These are phyloP conservation scores for Azemiops feae DNA, from an alignment of 2,113 vertebrate species.

Conservation along the genomic window DNA sequence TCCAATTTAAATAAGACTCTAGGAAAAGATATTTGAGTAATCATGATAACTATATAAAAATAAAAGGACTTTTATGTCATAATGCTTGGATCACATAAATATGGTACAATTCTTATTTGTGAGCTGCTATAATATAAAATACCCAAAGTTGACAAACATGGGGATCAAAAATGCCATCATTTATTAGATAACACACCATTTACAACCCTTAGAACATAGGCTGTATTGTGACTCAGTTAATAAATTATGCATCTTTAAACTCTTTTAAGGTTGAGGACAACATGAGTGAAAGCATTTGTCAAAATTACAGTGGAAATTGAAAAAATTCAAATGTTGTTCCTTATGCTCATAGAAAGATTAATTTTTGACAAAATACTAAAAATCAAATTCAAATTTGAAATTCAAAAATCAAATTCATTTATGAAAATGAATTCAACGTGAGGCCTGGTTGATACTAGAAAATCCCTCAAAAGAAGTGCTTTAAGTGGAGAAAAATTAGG, in stretches of 20 bases:
- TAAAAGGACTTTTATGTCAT: constrained; percentile 62
- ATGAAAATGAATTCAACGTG: neutral
- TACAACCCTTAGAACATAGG: constrained; percentile 68
- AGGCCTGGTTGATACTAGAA: neutral
- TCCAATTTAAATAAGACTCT: constrained; percentile 42
- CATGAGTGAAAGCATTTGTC: constrained; percentile 64
- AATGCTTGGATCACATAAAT: constrained; percentile 53
- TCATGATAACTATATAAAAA: constrained; percentile 48
- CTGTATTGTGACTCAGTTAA: constrained; percentile 79
- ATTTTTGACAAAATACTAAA: constrained; percentile 26
- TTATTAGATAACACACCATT: constrained; percentile 73
- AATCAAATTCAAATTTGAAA: constrained; percentile 5
- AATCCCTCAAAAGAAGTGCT: neutral
- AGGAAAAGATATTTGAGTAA: constrained; percentile 42
- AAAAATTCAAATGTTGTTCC: constrained; percentile 59
- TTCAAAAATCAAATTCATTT: neutral
- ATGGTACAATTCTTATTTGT: constrained; percentile 49
- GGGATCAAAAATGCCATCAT: constrained; percentile 67
- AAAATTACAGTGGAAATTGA: constrained; percentile 58
- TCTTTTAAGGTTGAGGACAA: constrained; percentile 61
- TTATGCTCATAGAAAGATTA: constrained; percentile 44
- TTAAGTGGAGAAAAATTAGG: neutral
- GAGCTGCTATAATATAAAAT: constrained; percentile 53
- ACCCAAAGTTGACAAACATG: constrained; percentile 72
- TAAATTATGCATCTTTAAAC: constrained; percentile 67